Base-by-base conservation (phyloP, 2,113 vertebrate genomes). In the Apeltes quadracus region DNA sequence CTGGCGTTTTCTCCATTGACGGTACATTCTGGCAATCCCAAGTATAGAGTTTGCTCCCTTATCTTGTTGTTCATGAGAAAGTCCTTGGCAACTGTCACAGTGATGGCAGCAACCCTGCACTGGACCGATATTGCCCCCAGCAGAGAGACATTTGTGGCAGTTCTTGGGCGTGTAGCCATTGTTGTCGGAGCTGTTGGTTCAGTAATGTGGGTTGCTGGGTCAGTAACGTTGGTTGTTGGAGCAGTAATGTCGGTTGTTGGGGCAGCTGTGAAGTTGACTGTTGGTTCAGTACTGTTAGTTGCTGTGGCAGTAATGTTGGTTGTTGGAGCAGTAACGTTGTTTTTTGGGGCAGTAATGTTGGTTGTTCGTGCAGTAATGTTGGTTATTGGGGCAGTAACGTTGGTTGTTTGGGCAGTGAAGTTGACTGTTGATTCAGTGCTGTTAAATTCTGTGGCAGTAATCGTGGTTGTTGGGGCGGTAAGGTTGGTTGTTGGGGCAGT, bases 21-120 rank as follows among this genome's bases (percentile, higher is more conserved):
- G 0, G 89, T 93, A 87, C 97, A 98, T 14, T 23, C 76, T 0
- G 75, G 85, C 12, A 65, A 68, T 1, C 96, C 96, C 64, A 99
- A 88, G 87, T 95, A 96, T 11, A 99, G 78, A 0, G 93, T 83
- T 0, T 67, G 67, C 71, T 90, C 94, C 0, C 82, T 69, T 64
- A 98, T 94, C 4, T 90, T 85, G 23, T 87, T 75, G 57, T 75
- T 84, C 72, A 27, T 32, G 72, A 98, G 92, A 77, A 96, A 96
- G 5, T 48, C 79, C 67, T 61, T 95, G 61, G 86, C 78, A 54
- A 98, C 43, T 1, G 82, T 23, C 7, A 97, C 90, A 5, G 90
- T 25, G 0, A 95, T 94, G 80, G 87, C 92, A 55, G 89, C 89
- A 0, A 69, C 65, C 46, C 88, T 93, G 46, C 97, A 98, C 1